Base-by-base conservation (phyloP, 2,888 invertebrate genomes). In the Reticulitermes lucifugus region DNA sequence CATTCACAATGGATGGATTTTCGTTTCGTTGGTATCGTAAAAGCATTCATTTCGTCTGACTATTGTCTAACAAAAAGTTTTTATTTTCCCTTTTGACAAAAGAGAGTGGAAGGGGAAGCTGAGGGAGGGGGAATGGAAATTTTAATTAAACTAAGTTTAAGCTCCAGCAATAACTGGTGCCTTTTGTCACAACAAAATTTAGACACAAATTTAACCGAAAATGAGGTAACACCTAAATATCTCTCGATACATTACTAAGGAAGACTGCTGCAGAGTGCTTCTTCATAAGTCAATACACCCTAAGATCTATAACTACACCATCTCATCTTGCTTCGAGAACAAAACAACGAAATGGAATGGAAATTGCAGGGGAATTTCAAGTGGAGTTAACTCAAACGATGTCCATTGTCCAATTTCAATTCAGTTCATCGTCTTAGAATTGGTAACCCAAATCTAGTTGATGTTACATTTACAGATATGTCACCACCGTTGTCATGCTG, bases 21-120 rank as follows among this genome's bases (percentile, higher is more conserved):
- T 81, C 81, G 81, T 81, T 81, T 70, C 81, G 81, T 70, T 70
- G 82, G 84, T 86, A 86, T 84, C 86, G 86, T 84, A 84, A 86
- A 86, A 86, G 86, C 86, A 86, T 86, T 86, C 86, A 86, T 86
- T 86, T 84, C 84, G 86, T 84, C 86, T 82, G 82, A 86, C 84
- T 86, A 86, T 86, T 86, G 86, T 86, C 86, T 86, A 83, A 81
- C 81, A 81, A 81, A 81, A 81, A 81, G 81, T 81, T 81, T 81
- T 81, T 81, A 81, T 81, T 81, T 81, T 81, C 81, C 25, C 70
- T 70, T 81, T 81, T 81, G 65, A 70, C 65, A 60, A 81, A 81
- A 70, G 85, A 85, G 86, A 84, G 85, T 75, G 86, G 83, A 43
- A 86, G 60, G 85, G 86, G 85, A 79, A 73, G 83, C 55, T 84